Evolutionary conservation across 2,797 vertebrate genomes (phyloP).

Genomic region (Vireo griseus): DNA sequence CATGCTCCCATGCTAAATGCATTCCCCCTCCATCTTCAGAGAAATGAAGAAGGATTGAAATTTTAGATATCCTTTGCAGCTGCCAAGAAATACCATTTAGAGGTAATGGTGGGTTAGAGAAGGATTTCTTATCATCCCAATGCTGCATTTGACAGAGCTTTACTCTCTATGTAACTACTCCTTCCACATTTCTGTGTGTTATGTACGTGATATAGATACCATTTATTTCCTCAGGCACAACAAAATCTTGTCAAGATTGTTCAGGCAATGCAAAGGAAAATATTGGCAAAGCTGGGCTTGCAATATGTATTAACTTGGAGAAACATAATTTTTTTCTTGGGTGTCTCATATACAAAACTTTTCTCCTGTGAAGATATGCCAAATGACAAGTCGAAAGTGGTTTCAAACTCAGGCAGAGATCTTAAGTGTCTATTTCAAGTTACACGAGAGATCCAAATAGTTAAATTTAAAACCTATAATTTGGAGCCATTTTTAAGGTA

Average conservation of each 20-base stretch:
- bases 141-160: not conserved
- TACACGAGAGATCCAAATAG: not conserved
- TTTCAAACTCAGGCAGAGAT: not conserved
- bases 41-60: not conserved
- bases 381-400: not conserved
- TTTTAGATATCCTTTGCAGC: not conserved
- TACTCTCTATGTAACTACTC: not conserved
- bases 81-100: not conserved
- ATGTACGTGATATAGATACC: not conserved
- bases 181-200: not conserved
- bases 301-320: not conserved
- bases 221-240: not conserved
- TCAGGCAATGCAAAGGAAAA: not conserved
- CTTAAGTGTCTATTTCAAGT: not conserved
- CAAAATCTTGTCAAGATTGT: not conserved
- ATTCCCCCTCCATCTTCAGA: not conserved
- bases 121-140: not conserved
- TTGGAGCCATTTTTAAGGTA: not conserved
- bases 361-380: not conserved
- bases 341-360: not conserved
- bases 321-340: not conserved
- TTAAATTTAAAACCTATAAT: not conserved
- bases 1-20: fast-evolving
- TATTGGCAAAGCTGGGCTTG: not conserved
- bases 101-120: not conserved